phyloP scores from a whole-genome alignment of 2,113 vertebrate species.

The Cottus gobio region DNA sequence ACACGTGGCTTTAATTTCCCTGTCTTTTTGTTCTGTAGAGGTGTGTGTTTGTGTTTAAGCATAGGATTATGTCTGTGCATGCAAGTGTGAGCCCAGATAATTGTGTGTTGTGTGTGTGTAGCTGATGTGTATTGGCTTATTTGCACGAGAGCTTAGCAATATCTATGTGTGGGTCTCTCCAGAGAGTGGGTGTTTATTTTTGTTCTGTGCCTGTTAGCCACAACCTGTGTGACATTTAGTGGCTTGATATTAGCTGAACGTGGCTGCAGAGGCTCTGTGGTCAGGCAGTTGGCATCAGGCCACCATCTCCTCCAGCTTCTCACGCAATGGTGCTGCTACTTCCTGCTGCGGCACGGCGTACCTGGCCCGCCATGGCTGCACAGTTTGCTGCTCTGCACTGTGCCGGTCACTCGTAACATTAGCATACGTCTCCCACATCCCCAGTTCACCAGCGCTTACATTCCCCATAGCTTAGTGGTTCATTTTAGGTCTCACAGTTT shows the following conservation, averaged over 20 bases:
- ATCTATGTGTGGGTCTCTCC: constrained; percentile 3
- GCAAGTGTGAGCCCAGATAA: constrained; percentile 25
- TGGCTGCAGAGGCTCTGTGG: neutral
- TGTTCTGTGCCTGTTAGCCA: constrained; percentile 7
- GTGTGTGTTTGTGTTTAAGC: constrained; percentile 18
- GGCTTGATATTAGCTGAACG: constrained; percentile 22
- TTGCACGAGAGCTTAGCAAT: constrained; percentile 22
- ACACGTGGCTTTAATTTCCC: constrained; percentile 50
- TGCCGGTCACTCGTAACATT: neutral
- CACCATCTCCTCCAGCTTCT: constrained; percentile 24
- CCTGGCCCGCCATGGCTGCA: neutral
- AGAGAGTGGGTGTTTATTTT: constrained; percentile 52
- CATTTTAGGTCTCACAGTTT: neutral
- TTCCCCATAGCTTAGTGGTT: neutral
- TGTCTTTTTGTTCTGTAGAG: constrained; percentile 59
- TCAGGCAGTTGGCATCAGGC: constrained; percentile 26
- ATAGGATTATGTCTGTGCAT: constrained; percentile 31
- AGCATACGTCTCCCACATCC: neutral
- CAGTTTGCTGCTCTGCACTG: constrained; percentile 9
- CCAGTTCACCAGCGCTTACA: neutral
- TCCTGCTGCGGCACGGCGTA: constrained; percentile 8
- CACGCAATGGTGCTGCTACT: constrained; percentile 34
- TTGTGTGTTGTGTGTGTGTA: constrained; percentile 8
- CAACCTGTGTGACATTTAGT: constrained; percentile 70
- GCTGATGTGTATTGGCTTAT: constrained; percentile 9